A percentile compares a stretch with the other conserved stretches of the same genome.
Evolutionary conservation across 2,113 vertebrate genomes (phyloP).

Genomic region (Zosterops pallidus): DNA sequence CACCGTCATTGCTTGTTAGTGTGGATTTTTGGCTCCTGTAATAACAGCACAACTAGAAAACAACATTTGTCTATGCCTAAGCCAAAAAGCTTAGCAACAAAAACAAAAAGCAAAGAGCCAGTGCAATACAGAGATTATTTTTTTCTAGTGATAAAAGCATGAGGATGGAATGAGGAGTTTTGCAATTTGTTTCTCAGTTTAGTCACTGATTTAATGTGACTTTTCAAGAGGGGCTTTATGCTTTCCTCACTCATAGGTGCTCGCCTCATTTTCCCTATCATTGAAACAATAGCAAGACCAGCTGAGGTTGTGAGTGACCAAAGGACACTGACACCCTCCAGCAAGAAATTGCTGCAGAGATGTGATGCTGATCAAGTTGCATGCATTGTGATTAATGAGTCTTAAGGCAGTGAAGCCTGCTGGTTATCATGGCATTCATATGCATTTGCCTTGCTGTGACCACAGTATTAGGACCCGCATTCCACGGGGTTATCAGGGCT

Average conservation of each 20-base stretch:
- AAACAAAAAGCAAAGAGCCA: neutral
- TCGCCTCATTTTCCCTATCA: neutral
- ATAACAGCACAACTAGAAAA: neutral
- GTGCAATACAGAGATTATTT: neutral
- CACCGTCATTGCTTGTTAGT: rapidly evolving
- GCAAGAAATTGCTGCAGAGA: neutral
- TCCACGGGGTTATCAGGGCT: neutral
- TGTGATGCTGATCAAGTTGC: neutral
- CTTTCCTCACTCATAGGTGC: neutral
- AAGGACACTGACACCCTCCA: neutral
- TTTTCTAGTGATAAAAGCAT: neutral
- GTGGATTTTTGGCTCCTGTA: constrained; percentile 16
- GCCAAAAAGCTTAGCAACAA: constrained; percentile 29
- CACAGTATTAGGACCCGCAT: neutral
- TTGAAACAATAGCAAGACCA: neutral
- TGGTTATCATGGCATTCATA: neutral
- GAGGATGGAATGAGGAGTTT: neutral
- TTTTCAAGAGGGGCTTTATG: neutral
- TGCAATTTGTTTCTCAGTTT: neutral
- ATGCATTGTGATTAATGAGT: neutral
- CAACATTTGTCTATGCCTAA: neutral
- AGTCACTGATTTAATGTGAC: neutral
- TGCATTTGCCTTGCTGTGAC: neutral
- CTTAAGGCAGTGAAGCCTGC: neutral
- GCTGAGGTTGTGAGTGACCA: neutral